Evolutionary conservation across 2,797 vertebrate genomes (phyloP).

Genomic region (Sciurus vulgaris): DNA sequence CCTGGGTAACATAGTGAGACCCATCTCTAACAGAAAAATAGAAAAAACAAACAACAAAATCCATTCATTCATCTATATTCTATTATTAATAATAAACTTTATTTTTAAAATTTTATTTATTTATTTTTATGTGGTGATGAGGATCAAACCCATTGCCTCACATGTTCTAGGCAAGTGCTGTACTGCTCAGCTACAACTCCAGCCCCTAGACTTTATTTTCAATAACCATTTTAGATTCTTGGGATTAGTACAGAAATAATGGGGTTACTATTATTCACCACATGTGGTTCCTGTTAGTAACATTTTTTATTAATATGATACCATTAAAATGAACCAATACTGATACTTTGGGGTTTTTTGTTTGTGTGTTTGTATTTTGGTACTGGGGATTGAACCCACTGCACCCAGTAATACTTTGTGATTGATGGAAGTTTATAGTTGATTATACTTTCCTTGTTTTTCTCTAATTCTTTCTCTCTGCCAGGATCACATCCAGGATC

Average conservation of each 20-base stretch:
- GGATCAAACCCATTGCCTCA: too few species aligned
- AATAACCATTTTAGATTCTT: conserved; percentile 1
- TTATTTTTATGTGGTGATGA: too few species aligned
- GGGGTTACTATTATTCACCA: not conserved
- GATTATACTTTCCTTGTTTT: conserved; percentile 4
- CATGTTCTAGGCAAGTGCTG: too few species aligned
- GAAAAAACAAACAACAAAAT: not conserved
- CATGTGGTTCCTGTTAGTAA: not conserved
- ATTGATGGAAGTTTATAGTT: not conserved
- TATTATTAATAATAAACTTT: not conserved
- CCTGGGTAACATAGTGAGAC: not conserved
- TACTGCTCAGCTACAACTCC: too few species aligned
- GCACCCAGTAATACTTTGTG: too few species aligned
- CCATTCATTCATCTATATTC: not conserved
- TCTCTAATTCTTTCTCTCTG: not conserved
- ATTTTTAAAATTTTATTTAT: not conserved
- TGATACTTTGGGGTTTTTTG: not conserved
- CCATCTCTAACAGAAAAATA: not conserved
- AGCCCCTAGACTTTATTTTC: not conserved
- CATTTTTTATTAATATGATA: not conserved
- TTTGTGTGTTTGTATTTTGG: too few species aligned
- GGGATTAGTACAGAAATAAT: not conserved
- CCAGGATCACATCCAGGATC: not conserved
- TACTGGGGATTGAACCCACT: too few species aligned
- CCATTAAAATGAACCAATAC: not conserved